Evolutionary conservation across 1,140 invertebrate species (phyloP).

Genomic region (Euwallacea fornicatus): DNA sequence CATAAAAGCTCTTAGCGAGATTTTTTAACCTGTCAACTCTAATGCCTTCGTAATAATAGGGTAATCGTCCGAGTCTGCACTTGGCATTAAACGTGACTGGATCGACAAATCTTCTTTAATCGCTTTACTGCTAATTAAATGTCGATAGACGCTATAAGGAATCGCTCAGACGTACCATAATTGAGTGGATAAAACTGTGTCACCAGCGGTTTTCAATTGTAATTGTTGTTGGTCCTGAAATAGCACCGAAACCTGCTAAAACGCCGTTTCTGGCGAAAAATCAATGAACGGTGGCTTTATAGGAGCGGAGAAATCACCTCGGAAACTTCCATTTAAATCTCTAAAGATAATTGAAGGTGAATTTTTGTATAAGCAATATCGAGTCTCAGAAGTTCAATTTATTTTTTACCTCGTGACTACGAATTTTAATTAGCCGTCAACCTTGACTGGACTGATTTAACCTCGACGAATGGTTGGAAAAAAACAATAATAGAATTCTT

Average conservation of each 20-base stretch:
- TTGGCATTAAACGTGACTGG: conserved; percentile 21
- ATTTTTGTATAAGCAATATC: conserved; percentile 2
- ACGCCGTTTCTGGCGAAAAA: too few relatives aligned
- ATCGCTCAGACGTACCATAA: not conserved
- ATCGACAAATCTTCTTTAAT: conserved; percentile 16
- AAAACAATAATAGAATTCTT: not conserved
- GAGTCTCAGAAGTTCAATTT: not conserved
- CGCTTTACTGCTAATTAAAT: conserved; percentile 4
- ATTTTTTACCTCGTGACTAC: conserved; percentile 13
- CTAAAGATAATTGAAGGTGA: conserved; percentile 6
- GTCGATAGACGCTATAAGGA: not conserved
- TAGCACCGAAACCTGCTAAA: too few relatives aligned
- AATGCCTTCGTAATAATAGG: not conserved
- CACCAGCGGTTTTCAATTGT: not conserved
- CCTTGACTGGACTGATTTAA: conserved; percentile 13
- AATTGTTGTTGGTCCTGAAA: too few relatives aligned
- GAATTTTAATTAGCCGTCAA: conserved; percentile 9
- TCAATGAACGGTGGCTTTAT: too few relatives aligned
- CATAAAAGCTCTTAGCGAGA: too few relatives aligned
- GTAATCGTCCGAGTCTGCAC: not conserved
- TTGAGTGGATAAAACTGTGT: conserved; percentile 7
- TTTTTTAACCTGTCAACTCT: not conserved
- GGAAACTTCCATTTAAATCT: too few relatives aligned
- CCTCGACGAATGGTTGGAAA: not conserved
- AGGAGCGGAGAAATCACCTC: too few relatives aligned